These are phyloP conservation scores for Leguminivora glycinivorella DNA, from an alignment of 1,140 invertebrate genomes.

Conservation along the genomic window DNA sequence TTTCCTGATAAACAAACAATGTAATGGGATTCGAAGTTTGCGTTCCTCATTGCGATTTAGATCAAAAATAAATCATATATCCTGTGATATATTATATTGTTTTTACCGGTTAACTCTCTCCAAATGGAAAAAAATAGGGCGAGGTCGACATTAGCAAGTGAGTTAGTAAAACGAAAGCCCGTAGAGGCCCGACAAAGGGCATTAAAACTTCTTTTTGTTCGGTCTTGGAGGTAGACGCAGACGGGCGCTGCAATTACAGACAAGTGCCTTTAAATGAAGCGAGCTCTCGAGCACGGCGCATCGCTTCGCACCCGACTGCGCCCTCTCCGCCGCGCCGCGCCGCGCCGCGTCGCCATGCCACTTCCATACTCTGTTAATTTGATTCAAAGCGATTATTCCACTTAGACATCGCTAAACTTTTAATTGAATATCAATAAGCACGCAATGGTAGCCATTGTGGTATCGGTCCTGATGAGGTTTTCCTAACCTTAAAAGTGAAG, in stretches of 20 bases:
- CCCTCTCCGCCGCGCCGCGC: slow-evolving; percentile 47
- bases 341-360: slow-evolving; percentile 41
- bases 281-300: slow-evolving; percentile 76
- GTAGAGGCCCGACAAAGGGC: slow-evolving; percentile 56
- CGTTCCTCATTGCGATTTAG: background rate
- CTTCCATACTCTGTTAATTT: slow-evolving; percentile 67
- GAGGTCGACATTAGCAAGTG: background rate
- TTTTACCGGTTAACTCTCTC: background rate
- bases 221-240: slow-evolving; percentile 58
- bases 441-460: background rate
- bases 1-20: slow-evolving; percentile 21
- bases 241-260: slow-evolving; percentile 72
- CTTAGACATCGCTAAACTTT: slow-evolving; percentile 28
- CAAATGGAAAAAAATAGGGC: background rate
- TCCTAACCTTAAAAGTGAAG: background rate
- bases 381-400: slow-evolving; percentile 57
- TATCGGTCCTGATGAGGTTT: background rate
- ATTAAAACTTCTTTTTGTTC: slow-evolving; percentile 76
- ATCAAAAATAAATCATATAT: slow-evolving; percentile 4
- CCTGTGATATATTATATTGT: slow-evolving; percentile 6
- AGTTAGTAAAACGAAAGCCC: slow-evolving; percentile 43
- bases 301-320: slow-evolving; percentile 69
- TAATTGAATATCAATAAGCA: slow-evolving; percentile 29
- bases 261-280: slow-evolving; percentile 77
- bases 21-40: background rate